Evolutionary conservation across 1,140 invertebrate species (phyloP).

Genomic region (Drusus annulatus): DNA sequence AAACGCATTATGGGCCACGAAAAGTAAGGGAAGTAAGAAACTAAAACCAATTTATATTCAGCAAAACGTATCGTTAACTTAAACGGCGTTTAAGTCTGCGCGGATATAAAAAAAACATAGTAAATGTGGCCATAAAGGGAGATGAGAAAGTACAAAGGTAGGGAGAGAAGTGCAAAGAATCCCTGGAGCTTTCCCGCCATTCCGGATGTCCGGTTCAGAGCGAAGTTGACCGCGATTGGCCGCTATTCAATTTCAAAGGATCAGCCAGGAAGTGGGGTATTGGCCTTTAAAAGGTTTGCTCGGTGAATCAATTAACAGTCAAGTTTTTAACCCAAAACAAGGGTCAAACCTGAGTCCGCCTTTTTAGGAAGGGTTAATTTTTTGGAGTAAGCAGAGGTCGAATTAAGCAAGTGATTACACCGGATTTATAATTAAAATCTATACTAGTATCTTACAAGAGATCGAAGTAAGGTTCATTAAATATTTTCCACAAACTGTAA

Average conservation of each 20-base stretch:
- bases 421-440: too few relatives aligned
- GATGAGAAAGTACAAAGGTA: constrained; percentile 43
- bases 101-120: constrained; percentile 42
- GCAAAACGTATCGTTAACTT: constrained; percentile 32
- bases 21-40: not conserved
- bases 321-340: constrained; percentile 35
- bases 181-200: constrained; percentile 50
- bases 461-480: too few relatives aligned
- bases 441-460: too few relatives aligned
- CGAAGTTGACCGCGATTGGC: constrained; percentile 51
- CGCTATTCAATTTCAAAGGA: constrained; percentile 56
- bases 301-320: constrained; percentile 52
- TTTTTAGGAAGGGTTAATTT: constrained; percentile 21
- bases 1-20: too few relatives aligned
- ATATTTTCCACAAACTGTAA: too few relatives aligned
- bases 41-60: constrained; percentile 25
- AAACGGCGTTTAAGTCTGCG: constrained; percentile 35
- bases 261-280: constrained; percentile 44
- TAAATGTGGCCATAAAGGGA: constrained; percentile 50
- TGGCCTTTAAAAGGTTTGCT: constrained; percentile 36
- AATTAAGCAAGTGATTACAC: not conserved
- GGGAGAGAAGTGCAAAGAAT: constrained; percentile 33
- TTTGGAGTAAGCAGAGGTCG: not conserved
- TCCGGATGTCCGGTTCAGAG: constrained; percentile 41
- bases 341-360: constrained; percentile 2